Percentiles rank a stretch among this genome's conserved stretches.
Evolutionary conservation across 2,888 invertebrate genomes (phyloP).

Genomic region (Brachycybe producta): DNA sequence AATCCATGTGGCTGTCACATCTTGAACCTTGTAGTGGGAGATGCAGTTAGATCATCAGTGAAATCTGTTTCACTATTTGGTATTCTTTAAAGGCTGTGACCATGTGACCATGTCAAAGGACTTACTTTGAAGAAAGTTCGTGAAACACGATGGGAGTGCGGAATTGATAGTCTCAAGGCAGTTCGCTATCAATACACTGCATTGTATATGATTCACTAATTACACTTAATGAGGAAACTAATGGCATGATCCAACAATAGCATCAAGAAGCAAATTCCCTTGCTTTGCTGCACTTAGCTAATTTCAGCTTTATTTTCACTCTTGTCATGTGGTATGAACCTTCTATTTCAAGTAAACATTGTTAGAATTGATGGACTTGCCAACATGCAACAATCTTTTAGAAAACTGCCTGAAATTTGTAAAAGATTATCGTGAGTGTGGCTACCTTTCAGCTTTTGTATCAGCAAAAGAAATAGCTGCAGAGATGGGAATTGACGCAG

Average conservation of each 20-base stretch:
- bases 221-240: background rate
- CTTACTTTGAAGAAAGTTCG: background rate
- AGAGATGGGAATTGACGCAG: constrained; percentile 57
- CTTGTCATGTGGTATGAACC: constrained; percentile 41
- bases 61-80: background rate
- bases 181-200: background rate
- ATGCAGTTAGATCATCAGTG: background rate
- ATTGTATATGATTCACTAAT: background rate
- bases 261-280: background rate
- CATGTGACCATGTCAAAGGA: background rate
- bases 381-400: background rate
- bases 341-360: background rate
- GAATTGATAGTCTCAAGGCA: constrained; percentile 67
- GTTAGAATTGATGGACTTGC: background rate
- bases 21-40: background rate
- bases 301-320: constrained; percentile 57
- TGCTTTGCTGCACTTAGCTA: constrained; percentile 42
- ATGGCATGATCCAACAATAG: background rate
- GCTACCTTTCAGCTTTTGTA: constrained; percentile 49
- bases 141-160: background rate
- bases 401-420: background rate
- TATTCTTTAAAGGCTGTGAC: background rate
- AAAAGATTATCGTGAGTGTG: background rate
- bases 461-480: constrained; percentile 70
- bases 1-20: background rate